Evolutionary conservation across 2,888 invertebrate species (phyloP), one percentile per base, ranked within the genome.

Genomic region (Danaus chrysippus): DNA sequence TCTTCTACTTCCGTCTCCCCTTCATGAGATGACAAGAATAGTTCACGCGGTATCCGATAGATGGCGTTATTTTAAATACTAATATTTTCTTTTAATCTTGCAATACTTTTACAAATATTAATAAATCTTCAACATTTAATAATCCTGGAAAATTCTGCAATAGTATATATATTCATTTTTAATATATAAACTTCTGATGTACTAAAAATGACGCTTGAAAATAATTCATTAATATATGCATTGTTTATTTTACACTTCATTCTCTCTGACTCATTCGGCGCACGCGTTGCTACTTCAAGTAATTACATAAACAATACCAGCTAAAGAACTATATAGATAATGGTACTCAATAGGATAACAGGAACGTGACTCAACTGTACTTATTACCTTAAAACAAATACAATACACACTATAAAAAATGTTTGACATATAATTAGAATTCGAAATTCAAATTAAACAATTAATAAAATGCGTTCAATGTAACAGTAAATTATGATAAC

Each of bases 1-100:
- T 86, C 82, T 87, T 81, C 79, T 44, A 77, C 78, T 84, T 83
- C 82, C 81, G 77, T 69, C 73, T 82, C 81, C 82, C 81, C 77
- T 77, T 77, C 71, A 70, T 64, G 66, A 63, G 70, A 67, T 70
- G 72, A 54, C 23, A 34, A 34, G 2, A 8, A 68, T 77, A 82
- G 80, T 86, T 70, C 76, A n/a, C 1, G 34, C n/a, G 11, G 42
- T 34, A 23, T 1, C 17, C 68, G 73, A 61, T 77, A 87, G 87
- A 84, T 86, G 87, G 81, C 84, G 68, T 67, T 81, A 17, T 56
- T 23, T 60, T 42, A 55, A 54, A 11, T 11, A 10, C 54, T 19
- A 41, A 49, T 23, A 56, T 42, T 11, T n/a, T 15, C 42, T 5
- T 11, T 42, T 11, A 1, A 15, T 10, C n/a, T 1, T 49, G 13